A percentile compares a stretch with the other conserved stretches of the same genome.
Evolutionary conservation across 1,140 invertebrate species (phyloP).

Genomic region (Agrypnia vestita): DNA sequence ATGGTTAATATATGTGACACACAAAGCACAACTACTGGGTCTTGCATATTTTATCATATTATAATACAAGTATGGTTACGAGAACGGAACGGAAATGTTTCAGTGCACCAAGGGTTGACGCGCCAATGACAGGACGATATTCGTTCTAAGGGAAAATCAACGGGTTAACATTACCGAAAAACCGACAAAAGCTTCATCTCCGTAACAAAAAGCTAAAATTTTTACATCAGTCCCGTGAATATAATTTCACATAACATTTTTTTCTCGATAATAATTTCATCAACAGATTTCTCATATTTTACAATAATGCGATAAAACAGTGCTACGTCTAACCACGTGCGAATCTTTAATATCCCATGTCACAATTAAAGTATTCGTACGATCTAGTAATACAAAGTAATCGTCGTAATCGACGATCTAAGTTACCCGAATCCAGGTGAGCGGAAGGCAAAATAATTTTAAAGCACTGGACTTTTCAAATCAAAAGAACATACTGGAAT

Average conservation of each 20-base stretch:
- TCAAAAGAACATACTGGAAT: not conserved
- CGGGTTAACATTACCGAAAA: conserved; percentile 41
- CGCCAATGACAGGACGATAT: not conserved
- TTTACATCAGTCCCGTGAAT: conserved; percentile 62
- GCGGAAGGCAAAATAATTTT: conserved; percentile 4
- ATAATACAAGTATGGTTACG: conserved; percentile 13
- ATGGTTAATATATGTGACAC: conserved; percentile 30
- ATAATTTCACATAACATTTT: conserved; percentile 61
- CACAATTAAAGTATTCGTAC: conserved; percentile 33
- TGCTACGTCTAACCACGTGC: conserved; percentile 59
- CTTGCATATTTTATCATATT: conserved; percentile 6
- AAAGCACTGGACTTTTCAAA: not conserved
- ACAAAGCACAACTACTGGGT: conserved; percentile 30
- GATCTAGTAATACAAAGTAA: conserved; percentile 10
- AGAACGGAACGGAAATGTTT: conserved; percentile 1
- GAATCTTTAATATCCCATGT: conserved; percentile 52
- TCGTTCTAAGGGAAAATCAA: not conserved
- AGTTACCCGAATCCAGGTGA: conserved; percentile 25
- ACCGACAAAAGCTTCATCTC: conserved; percentile 45
- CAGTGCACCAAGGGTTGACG: conserved; percentile 13
- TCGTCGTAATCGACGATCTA: conserved; percentile 19
- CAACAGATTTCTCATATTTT: conserved; percentile 57
- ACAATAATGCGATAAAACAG: conserved; percentile 57
- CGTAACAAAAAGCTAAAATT: conserved; percentile 61
- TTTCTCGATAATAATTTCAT: conserved; percentile 59